A percentile compares a stretch with the other conserved stretches of the same genome.
phyloP scores from a whole-genome alignment of 2,797 vertebrate species.

The Myotis pilosus region DNA sequence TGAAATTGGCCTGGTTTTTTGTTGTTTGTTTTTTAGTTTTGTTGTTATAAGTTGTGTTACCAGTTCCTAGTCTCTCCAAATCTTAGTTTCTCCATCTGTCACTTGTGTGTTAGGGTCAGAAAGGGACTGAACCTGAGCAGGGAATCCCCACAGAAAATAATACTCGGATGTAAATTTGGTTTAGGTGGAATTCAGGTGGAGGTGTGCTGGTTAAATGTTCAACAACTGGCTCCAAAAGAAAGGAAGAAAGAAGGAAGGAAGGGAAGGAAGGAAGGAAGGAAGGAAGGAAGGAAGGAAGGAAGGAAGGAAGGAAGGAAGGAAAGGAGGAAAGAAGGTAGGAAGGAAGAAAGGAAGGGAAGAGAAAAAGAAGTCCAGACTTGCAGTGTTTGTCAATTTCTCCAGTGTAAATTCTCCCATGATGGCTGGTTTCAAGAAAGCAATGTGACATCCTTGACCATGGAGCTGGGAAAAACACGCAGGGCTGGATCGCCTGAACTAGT shows the following conservation, averaged over 20 bases:
- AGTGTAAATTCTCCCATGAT: not conserved
- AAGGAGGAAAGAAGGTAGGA: too few relatives aligned
- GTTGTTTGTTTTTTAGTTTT: not conserved
- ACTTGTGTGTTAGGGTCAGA: not conserved
- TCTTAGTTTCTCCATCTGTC: not conserved
- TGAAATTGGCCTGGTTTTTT: fast-evolving
- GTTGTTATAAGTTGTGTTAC: fast-evolving
- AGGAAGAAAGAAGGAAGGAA: too few relatives aligned
- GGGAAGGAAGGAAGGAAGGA: too few relatives aligned
- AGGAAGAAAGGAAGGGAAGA: fast-evolving
- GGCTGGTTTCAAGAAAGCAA: not conserved
- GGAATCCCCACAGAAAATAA: not conserved
- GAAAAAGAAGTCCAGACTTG: not conserved
- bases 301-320: fast-evolving
- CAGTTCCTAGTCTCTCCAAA: not conserved
- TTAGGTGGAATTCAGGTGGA: too few relatives aligned
- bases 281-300: too few relatives aligned
- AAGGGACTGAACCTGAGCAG: not conserved
- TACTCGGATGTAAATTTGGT: too few relatives aligned
- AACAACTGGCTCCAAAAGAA: fast-evolving
- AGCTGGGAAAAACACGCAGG: not conserved
- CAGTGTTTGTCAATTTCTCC: not conserved
- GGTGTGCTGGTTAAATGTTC: too few relatives aligned
- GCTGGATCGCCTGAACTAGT: not conserved
- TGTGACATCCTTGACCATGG: fast-evolving